phyloP scores from a whole-genome alignment of 2,888 invertebrate genomes.

The Platynereis dumerilii region DNA sequence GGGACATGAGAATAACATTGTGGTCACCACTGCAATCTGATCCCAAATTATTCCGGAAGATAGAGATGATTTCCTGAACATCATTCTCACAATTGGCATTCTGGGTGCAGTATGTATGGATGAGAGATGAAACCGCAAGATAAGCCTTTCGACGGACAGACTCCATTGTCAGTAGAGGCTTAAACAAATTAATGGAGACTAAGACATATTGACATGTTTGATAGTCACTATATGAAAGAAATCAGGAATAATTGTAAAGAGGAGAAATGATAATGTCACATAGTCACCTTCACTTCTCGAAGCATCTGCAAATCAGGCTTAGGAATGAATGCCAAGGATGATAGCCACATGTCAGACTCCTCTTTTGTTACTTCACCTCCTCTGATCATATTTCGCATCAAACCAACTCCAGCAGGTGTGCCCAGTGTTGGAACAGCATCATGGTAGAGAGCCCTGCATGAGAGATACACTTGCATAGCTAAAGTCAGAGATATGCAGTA shows the following conservation, averaged over 20 bases:
- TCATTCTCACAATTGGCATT: slow-evolving; percentile 60
- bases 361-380: slow-evolving; percentile 71
- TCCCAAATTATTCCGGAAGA: slow-evolving; percentile 36
- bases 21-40: slow-evolving; percentile 24
- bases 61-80: slow-evolving; percentile 11
- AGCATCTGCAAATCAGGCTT: slow-evolving; percentile 27
- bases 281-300: slow-evolving; percentile 26
- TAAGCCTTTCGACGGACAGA: slow-evolving; percentile 68
- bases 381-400: slow-evolving; percentile 84
- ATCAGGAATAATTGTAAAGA: too few species aligned
- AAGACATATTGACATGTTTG: too few species aligned
- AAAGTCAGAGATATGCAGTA: background rate
- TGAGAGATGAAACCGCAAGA: slow-evolving; percentile 74
- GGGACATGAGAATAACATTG: slow-evolving; percentile 29
- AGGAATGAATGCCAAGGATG: slow-evolving; percentile 80
- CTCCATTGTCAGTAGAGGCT: slow-evolving; percentile 35
- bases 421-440: slow-evolving; percentile 88
- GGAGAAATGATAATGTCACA: too few species aligned
- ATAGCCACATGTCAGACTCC: slow-evolving; percentile 81
- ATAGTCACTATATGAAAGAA: background rate
- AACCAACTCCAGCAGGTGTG: slow-evolving; percentile 79
- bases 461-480: background rate
- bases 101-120: slow-evolving; percentile 73
- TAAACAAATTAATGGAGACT: slow-evolving; percentile 2
- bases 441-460: slow-evolving; percentile 74